Conservation (phyloP, 2,113 vertebrate genomes). For the Stigmatopora argus region DNA sequence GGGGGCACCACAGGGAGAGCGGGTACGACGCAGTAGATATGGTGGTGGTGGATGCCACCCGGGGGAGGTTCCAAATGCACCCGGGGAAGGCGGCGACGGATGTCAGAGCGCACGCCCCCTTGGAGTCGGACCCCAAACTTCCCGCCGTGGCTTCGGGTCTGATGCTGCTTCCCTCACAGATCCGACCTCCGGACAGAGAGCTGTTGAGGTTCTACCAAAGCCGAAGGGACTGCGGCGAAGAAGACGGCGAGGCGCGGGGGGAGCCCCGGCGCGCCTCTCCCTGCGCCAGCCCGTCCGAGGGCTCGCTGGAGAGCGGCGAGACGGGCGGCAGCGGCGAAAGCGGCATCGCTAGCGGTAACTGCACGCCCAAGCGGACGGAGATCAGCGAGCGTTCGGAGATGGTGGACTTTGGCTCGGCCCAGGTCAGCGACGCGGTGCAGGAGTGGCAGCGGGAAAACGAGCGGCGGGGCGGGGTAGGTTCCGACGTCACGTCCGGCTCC, state of each 20-base stretch:
- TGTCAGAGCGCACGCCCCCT: conserved; percentile 30
- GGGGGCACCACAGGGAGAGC: conserved; percentile 64
- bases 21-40: conserved; percentile 65
- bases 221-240: conserved; percentile 77
- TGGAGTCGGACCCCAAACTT: conserved; percentile 64
- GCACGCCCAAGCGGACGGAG: conserved; percentile 71
- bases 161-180: conserved; percentile 63
- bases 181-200: conserved; percentile 70
- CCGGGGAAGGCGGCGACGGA: conserved; percentile 74
- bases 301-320: conserved; percentile 89
- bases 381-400: conserved; percentile 53
- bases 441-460: conserved; percentile 69
- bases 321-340: conserved; percentile 72
- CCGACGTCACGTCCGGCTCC: fast-evolving
- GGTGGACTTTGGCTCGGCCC: conserved; percentile 47
- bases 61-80: conserved; percentile 73
- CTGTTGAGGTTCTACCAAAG: conserved; percentile 83
- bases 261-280: conserved; percentile 87
- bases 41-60: conserved; percentile 64
- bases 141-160: conserved; percentile 48
- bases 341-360: conserved; percentile 76
- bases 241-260: conserved; percentile 53
- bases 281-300: conserved; percentile 94
- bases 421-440: conserved; percentile 52
- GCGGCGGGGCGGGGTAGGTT: conserved; percentile 28